Conservation (phyloP, 2,113 vertebrate genomes). For the Gymnogyps californianus region DNA sequence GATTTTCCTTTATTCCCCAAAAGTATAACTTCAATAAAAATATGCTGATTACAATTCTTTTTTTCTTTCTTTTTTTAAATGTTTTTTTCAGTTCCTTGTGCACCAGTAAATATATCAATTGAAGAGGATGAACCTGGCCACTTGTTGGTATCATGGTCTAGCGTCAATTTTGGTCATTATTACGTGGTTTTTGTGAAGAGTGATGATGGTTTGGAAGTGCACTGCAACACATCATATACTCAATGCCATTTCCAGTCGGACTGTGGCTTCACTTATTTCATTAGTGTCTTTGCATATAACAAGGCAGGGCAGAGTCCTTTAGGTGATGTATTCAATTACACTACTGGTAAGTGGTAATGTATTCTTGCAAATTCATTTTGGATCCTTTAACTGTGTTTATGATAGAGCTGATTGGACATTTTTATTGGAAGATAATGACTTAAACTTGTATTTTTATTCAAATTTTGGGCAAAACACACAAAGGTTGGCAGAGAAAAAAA, state of each 20-base stretch:
- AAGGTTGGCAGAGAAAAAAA: not conserved
- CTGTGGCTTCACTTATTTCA: slow-evolving; percentile 89
- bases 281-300: slow-evolving; percentile 88
- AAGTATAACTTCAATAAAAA: not conserved
- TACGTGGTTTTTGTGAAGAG: slow-evolving; percentile 89
- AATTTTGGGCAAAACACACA: not conserved
- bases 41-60: not conserved
- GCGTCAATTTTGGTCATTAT: slow-evolving; percentile 73
- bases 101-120: slow-evolving; percentile 75
- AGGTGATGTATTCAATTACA: slow-evolving; percentile 83
- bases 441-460: not conserved
- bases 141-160: slow-evolving; percentile 82
- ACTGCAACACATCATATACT: slow-evolving; percentile 85
- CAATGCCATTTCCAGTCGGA: slow-evolving; percentile 79
- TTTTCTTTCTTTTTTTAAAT: not conserved
- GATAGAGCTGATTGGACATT: not conserved
- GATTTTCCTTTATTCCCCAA: not conserved
- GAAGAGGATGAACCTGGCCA: slow-evolving; percentile 75
- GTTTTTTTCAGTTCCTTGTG: slow-evolving; percentile 81
- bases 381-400: not conserved
- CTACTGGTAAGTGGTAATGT: slow-evolving; percentile 76
- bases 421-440: not conserved
- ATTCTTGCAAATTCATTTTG: not conserved
- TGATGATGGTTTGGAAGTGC: slow-evolving; percentile 83
- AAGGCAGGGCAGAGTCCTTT: slow-evolving; percentile 82